Conservation (phyloP, 2,888 invertebrate species). For the Noctua pronuba region DNA sequence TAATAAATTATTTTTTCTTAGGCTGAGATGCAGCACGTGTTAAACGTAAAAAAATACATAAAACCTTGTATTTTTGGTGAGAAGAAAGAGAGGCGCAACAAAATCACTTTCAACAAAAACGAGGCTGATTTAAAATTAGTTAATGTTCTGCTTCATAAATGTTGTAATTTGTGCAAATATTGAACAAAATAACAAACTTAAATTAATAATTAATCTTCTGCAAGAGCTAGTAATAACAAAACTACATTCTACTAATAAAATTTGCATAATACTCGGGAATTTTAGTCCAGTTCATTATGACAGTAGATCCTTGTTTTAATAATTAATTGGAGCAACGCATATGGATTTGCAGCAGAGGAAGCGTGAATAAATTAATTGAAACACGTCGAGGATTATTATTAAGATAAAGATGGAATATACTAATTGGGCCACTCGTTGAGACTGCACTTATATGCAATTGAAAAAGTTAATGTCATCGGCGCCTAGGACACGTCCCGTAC, state of each 20-base stretch:
- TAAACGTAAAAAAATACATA: too few relatives aligned
- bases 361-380: conserved; percentile 57
- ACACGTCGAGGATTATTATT: conserved; percentile 53
- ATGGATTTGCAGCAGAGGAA: conserved; percentile 53
- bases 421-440: conserved; percentile 19
- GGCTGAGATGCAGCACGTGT: too few relatives aligned
- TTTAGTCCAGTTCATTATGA: conserved; percentile 54
- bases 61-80: too few relatives aligned
- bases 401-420: conserved; percentile 47
- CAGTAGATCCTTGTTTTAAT: conserved; percentile 56
- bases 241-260: conserved; percentile 28
- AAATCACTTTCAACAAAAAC: too few relatives aligned
- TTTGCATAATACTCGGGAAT: conserved; percentile 42
- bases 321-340: conserved; percentile 56
- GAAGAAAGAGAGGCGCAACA: too few relatives aligned
- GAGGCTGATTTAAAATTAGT: too few relatives aligned
- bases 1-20: too few relatives aligned
- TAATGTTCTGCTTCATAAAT: neutral
- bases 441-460: conserved; percentile 24
- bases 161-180: neutral
- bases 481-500: neutral
- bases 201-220: conserved; percentile 17
- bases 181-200: conserved; percentile 1
- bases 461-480: conserved; percentile 30
- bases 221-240: conserved; percentile 31